phyloP scores from a whole-genome alignment of 2,797 vertebrate genomes.

The Myotis pilosus region DNA sequence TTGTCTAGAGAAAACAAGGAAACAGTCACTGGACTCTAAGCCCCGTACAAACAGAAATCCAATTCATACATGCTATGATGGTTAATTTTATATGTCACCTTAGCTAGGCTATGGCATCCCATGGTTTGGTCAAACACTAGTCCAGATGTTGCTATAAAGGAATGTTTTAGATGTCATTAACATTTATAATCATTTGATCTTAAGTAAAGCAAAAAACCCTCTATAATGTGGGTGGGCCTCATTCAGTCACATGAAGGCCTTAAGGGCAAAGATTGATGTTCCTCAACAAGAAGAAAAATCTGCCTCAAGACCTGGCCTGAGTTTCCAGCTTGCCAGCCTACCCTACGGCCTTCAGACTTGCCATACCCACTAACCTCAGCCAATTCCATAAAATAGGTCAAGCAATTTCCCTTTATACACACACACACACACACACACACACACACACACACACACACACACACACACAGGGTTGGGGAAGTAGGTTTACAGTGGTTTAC shows the following conservation, averaged over 20 bases:
- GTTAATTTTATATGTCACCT: neutral
- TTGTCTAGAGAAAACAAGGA: neutral
- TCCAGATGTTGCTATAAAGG: neutral
- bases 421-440: neutral
- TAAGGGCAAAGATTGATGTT: neutral
- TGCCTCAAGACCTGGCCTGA: neutral
- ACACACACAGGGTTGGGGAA: neutral
- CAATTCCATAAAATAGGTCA: neutral
- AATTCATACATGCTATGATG: neutral
- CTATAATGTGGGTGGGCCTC: neutral
- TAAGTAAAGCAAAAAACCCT: neutral
- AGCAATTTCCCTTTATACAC: neutral
- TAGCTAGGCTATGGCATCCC: neutral
- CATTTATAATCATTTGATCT: neutral
- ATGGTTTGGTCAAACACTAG: neutral
- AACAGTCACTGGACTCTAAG: too few relatives aligned
- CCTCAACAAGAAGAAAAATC: neutral
- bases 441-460: neutral
- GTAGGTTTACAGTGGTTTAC: neutral
- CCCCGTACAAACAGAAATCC: neutral
- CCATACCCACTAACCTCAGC: neutral
- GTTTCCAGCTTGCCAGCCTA: neutral
- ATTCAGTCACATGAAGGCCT: neutral
- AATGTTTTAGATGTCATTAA: neutral
- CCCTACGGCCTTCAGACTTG: neutral